These are phyloP conservation scores for Nemotelus pantherinus DNA, from an alignment of 2,888 invertebrate genomes.

Conservation along the genomic window DNA sequence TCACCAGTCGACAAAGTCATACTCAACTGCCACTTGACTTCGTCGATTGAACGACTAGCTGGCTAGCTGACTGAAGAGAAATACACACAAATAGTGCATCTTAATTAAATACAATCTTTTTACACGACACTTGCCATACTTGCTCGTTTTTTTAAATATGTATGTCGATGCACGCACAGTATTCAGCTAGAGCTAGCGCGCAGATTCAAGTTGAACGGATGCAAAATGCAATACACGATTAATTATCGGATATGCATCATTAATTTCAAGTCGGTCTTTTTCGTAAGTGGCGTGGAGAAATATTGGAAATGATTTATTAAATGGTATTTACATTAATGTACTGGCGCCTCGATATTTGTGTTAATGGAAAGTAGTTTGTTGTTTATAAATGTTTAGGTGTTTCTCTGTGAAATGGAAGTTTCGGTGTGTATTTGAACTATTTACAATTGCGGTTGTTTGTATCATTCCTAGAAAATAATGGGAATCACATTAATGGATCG, in stretches of 20 bases:
- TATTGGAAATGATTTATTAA: conserved; percentile 24
- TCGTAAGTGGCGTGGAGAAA: background rate
- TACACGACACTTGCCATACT: conserved; percentile 5
- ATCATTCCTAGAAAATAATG: background rate
- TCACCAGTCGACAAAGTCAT: background rate
- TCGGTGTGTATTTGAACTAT: background rate
- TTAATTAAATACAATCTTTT: conserved; percentile 24
- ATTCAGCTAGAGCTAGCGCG: background rate
- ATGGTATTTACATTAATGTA: background rate
- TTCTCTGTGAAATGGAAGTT: background rate
- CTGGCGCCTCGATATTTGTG: conserved; percentile 20
- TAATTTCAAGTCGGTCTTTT: conserved; percentile 15
- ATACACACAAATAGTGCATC: conserved; percentile 16
- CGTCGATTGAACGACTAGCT: background rate
- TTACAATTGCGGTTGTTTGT: background rate
- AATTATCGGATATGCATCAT: conserved; percentile 40
- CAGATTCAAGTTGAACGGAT: conserved; percentile 15
- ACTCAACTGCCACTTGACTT: background rate
- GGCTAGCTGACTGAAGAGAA: background rate
- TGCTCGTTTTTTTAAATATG: background rate
- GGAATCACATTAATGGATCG: too few relatives aligned
- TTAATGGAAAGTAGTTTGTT: background rate
- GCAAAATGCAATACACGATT: conserved; percentile 20
- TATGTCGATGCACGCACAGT: background rate
- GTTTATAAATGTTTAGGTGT: too few relatives aligned